A percentile compares a stretch with the other conserved stretches of the same genome.
phyloP scores from a whole-genome alignment of 2,888 invertebrate species.

The Synanthedon myopaeformis region DNA sequence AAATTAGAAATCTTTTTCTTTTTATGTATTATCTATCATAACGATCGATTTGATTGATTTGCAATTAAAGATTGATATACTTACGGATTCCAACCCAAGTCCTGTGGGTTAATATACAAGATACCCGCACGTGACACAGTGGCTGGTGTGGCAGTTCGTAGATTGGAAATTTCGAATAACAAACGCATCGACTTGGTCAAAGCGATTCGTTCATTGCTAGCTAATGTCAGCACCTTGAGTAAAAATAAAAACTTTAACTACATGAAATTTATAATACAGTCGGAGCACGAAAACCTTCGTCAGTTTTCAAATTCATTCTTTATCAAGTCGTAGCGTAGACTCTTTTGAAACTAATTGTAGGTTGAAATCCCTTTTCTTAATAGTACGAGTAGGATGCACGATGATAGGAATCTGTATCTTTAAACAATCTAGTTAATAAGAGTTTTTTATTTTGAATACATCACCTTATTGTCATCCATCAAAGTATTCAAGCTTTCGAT shows the following conservation, averaged over 20 bases:
- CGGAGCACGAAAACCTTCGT: no score
- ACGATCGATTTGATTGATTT: no score
- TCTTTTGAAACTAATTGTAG: no score
- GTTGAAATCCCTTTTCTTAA: no score
- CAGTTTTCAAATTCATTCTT: no score
- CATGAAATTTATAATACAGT: neutral
- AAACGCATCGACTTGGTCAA: conserved; percentile 89
- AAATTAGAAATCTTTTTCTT: neutral
- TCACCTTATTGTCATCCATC: conserved; percentile 96
- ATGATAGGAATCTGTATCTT: no score
- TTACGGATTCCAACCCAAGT: conserved; percentile 95
- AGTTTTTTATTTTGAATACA: neutral
- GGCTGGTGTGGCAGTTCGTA: conserved; percentile 94
- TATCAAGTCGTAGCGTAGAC: no score
- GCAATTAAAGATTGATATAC: conserved; percentile 22
- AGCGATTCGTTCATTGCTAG: conserved; percentile 94
- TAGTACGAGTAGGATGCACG: no score
- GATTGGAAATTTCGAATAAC: conserved; percentile 91
- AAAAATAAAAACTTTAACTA: neutral
- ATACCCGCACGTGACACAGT: conserved; percentile 96
- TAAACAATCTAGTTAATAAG: no score
- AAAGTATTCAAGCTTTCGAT: conserved; percentile 96
- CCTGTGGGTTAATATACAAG: conserved; percentile 92
- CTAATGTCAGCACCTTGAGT: conserved; percentile 82
- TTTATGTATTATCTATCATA: neutral